phyloP scores from a whole-genome alignment of 2,113 vertebrate genomes.

The Tringa solitaria region DNA sequence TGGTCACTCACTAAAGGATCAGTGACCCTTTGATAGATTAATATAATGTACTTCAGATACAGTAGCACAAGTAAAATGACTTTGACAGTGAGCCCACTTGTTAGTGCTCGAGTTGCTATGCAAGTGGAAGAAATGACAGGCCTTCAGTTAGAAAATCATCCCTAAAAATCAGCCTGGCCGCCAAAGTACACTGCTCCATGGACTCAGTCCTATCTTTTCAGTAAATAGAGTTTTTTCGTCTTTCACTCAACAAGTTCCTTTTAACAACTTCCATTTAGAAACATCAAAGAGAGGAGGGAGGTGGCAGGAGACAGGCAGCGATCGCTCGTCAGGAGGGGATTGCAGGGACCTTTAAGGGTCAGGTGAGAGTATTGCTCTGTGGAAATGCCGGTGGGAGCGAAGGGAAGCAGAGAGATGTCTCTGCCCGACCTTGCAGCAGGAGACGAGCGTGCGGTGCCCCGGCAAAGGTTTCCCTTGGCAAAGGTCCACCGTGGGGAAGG shows the following conservation, averaged over 20 bases:
- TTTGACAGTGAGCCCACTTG: neutral
- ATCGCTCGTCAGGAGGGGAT: neutral
- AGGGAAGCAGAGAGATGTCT: conserved; percentile 4
- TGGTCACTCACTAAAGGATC: neutral
- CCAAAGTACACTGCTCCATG: neutral
- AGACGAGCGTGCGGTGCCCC: neutral
- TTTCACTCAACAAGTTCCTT: conserved; percentile 39
- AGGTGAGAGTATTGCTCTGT: conserved; percentile 54
- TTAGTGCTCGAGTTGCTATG: neutral
- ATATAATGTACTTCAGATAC: neutral
- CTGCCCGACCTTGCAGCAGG: conserved; percentile 12
- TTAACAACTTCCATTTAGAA: conserved; percentile 24
- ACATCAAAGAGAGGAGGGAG: conserved; percentile 62
- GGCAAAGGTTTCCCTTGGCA: conserved; percentile 31
- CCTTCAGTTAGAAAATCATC: neutral
- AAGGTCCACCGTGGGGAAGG: conserved; percentile 52
- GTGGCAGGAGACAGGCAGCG: neutral
- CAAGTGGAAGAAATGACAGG: neutral
- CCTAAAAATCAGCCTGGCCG: conserved; percentile 1
- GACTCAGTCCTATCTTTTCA: neutral
- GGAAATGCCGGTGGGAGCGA: neutral
- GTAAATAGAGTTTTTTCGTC: neutral
- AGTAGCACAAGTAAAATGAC: neutral
- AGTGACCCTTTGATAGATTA: conserved; percentile 21
- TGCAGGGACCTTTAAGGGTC: conserved; percentile 40